Percentiles rank a stretch among this genome's conserved stretches.
Conservation (phyloP, 2,888 invertebrate genomes). For the Tachystola acroxantha region DNA sequence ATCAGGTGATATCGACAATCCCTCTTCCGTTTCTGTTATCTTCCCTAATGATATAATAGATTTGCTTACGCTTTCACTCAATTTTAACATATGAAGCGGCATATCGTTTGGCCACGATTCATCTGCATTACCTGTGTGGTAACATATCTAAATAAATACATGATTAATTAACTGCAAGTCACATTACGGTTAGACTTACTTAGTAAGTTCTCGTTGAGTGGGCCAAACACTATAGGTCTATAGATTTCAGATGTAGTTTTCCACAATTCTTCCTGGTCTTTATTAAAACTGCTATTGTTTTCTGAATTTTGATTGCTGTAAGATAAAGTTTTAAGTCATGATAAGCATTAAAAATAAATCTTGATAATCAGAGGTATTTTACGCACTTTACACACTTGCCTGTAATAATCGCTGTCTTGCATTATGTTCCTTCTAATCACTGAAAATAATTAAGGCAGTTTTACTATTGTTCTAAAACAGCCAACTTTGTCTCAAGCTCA, state of each 20-base stretch:
- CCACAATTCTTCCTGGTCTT: not conserved
- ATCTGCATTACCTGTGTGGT: constrained; percentile 43
- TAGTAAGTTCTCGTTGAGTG: constrained; percentile 42
- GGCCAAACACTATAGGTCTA: constrained; percentile 25
- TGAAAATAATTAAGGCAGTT: no score
- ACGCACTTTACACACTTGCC: no score
- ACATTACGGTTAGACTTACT: constrained; percentile 35
- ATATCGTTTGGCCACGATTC: constrained; percentile 55
- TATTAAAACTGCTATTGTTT: not conserved
- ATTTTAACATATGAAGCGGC: constrained; percentile 26
- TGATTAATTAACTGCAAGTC: not conserved
- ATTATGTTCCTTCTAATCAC: no score
- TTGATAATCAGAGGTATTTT: no score
- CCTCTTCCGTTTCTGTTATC: constrained; percentile 49
- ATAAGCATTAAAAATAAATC: no score
- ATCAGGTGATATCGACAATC: constrained; percentile 5
- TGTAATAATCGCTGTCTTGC: no score
- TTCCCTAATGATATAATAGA: constrained; percentile 55
- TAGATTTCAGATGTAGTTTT: not conserved
- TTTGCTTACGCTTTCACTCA: constrained; percentile 44
- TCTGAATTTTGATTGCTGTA: not conserved
- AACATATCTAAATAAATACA: not conserved
- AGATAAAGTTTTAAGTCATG: not conserved
- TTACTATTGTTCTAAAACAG: no score
- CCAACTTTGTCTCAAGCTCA: no score